Conservation (phyloP, 2,888 invertebrate species). For the Thera britannica region DNA sequence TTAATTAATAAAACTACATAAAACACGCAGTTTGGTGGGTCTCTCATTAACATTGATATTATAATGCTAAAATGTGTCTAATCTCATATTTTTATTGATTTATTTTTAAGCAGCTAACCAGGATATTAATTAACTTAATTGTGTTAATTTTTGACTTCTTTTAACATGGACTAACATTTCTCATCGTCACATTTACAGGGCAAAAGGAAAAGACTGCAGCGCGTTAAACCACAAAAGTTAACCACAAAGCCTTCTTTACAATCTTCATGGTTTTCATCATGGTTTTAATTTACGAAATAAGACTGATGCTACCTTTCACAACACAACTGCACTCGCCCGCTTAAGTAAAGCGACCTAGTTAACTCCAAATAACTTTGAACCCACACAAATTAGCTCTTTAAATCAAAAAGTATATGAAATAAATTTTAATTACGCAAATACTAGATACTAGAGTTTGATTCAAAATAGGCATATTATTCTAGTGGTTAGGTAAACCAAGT, state of each 20-base stretch:
- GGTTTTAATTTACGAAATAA: slow-evolving; percentile 42
- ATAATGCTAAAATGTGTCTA: background rate
- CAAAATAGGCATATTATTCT: too few relatives aligned
- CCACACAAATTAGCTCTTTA: too few relatives aligned
- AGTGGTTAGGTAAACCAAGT: background rate
- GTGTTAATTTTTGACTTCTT: background rate
- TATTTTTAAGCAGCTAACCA: slow-evolving; percentile 23
- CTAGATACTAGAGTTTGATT: too few relatives aligned
- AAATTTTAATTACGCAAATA: too few relatives aligned
- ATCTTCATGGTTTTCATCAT: slow-evolving; percentile 52
- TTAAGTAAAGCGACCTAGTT: too few relatives aligned
- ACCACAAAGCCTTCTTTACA: slow-evolving; percentile 44
- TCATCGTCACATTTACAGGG: slow-evolving; percentile 59
- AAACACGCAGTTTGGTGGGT: too few relatives aligned
- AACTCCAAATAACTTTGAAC: too few relatives aligned
- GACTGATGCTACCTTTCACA: slow-evolving; percentile 10
- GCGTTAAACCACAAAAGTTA: slow-evolving; percentile 50
- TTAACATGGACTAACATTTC: slow-evolving; percentile 27
- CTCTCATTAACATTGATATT: background rate
- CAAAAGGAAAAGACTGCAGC: slow-evolving; percentile 57
- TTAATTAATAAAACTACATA: too few relatives aligned
- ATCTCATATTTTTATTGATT: slow-evolving; percentile 10
- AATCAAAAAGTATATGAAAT: too few relatives aligned
- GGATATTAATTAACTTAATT: background rate
- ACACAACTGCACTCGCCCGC: too few relatives aligned